Base-by-base conservation (phyloP, 2,888 invertebrate genomes). In the Xestia ashworthii region DNA sequence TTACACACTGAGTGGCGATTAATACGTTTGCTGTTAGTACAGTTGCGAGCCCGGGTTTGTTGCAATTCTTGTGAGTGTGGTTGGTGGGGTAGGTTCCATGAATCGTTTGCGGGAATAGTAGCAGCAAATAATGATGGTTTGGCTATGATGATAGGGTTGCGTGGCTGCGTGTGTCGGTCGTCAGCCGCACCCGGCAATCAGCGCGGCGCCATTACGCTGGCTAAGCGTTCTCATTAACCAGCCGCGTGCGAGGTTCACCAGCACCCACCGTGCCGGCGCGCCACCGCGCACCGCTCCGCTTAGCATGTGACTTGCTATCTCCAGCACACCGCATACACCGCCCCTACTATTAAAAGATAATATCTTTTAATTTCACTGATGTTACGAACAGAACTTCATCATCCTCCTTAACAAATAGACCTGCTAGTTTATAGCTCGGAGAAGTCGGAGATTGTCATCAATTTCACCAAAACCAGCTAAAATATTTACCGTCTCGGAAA, bases 141-240 rank as follows among this genome's bases (percentile, higher is more conserved):
- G 88, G 82, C 82, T 86, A 86, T 90, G 91, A 92, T 91, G 92
- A 91, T 91, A 89, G 84, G 90, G 90, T 88, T 84, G 91, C 88
- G 87, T 89, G 85, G 90, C 88, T 91, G 92, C 93, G 92, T 88
- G 85, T 85, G 93, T 90, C 82, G 88, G 90, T 87, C 90, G 92
- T 89, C 89, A 89, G 87, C 86, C 87, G 90, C 88, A 92, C 89
- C 91, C 92, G 88, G 92, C 91, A 94, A 95, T 95, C 94, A 94
- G 89, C 86, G 85, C 90, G 81, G 91, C 88, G 93, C 93, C 87
- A 95, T 95, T 95, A 94, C 90, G 89, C 89, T 80, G 88, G 90
- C 92, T 93, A 94, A 95, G 93, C 93, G 94, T 91, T 94, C 93
- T 93, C 92, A 94, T 94, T 95, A 94, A 88, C 91, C 88, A 89